These are phyloP conservation scores for Zaprionus kolodkinae DNA, from an alignment of 1,140 invertebrate species.

Conservation along the genomic window DNA sequence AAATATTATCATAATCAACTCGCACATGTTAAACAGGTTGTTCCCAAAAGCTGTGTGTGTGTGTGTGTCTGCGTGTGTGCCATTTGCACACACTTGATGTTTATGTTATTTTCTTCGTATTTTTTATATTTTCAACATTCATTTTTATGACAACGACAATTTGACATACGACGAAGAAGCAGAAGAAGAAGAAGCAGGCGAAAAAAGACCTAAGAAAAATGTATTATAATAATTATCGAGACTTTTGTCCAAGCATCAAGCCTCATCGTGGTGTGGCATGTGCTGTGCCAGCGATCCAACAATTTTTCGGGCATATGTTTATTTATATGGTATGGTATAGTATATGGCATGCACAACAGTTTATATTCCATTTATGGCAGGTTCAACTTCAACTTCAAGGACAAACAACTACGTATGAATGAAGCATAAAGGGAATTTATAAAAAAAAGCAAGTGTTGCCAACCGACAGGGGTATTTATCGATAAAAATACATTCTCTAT, in stretches of 20 bases:
- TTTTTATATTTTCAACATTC: conserved; percentile 50
- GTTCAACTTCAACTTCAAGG: conserved; percentile 34
- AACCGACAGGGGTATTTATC: not conserved
- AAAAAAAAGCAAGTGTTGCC: not conserved
- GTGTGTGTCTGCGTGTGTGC: not conserved
- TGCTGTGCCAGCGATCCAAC: conserved; percentile 27
- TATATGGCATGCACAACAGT: not conserved
- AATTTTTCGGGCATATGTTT: conserved; percentile 30
- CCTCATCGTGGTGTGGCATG: conserved; percentile 29
- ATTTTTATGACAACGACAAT: conserved; percentile 72
- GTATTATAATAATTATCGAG: conserved; percentile 77
- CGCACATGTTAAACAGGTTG: conserved; percentile 70
- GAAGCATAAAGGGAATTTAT: not conserved
- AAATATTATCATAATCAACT: conserved; percentile 51
- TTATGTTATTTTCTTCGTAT: conserved; percentile 44
- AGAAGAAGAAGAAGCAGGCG: not conserved
- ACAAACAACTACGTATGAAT: conserved; percentile 21
- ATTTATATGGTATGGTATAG: conserved; percentile 3
- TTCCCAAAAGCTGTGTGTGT: conserved; percentile 10
- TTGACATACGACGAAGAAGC: conserved; percentile 62
- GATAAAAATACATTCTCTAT: not conserved
- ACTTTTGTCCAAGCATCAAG: conserved; percentile 46
- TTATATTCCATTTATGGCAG: conserved; percentile 19
- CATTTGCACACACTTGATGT: conserved; percentile 73
- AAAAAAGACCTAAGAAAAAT: conserved; percentile 13